Conservation (phyloP, 2,888 invertebrate genomes). For the Nudaria mundana region DNA sequence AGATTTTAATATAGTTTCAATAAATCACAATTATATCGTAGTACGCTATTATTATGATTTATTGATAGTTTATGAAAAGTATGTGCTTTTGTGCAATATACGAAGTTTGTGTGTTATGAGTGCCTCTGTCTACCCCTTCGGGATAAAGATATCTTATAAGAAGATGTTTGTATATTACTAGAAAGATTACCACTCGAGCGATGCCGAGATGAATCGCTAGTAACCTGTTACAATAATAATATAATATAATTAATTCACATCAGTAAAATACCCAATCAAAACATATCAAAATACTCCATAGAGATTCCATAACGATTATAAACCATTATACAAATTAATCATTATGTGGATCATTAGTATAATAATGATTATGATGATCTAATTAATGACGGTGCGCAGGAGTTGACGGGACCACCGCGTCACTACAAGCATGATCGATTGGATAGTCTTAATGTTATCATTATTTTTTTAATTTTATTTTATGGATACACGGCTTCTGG, state of each 20-base stretch:
- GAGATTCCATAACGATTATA: conserved; percentile 9
- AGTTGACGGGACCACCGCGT: conserved; percentile 48
- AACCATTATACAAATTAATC: conserved; percentile 21
- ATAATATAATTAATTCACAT: background rate
- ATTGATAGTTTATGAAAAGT: too few relatives aligned
- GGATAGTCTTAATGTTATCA: conserved; percentile 40
- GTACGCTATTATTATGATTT: too few relatives aligned
- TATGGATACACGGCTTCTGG: conserved; percentile 26
- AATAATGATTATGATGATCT: conserved; percentile 45
- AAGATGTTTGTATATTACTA: too few relatives aligned
- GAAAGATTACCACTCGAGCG: too few relatives aligned
- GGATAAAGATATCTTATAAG: too few relatives aligned
- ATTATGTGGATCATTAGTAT: conserved; percentile 39
- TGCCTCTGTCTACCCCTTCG: too few relatives aligned
- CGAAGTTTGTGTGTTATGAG: too few relatives aligned
- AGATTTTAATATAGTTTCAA: too few relatives aligned
- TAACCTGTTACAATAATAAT: too few relatives aligned
- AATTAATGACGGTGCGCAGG: conserved; percentile 47
- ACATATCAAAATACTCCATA: conserved; percentile 3
- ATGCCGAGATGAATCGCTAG: too few relatives aligned
- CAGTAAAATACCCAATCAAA: conserved; percentile 6
- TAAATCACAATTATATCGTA: too few relatives aligned
- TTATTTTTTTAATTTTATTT: conserved; percentile 18
- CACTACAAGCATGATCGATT: conserved; percentile 47
- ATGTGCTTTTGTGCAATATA: too few relatives aligned